These are phyloP conservation scores for Clamator glandarius DNA, from an alignment of 2,797 vertebrate genomes.

Conservation along the genomic window DNA sequence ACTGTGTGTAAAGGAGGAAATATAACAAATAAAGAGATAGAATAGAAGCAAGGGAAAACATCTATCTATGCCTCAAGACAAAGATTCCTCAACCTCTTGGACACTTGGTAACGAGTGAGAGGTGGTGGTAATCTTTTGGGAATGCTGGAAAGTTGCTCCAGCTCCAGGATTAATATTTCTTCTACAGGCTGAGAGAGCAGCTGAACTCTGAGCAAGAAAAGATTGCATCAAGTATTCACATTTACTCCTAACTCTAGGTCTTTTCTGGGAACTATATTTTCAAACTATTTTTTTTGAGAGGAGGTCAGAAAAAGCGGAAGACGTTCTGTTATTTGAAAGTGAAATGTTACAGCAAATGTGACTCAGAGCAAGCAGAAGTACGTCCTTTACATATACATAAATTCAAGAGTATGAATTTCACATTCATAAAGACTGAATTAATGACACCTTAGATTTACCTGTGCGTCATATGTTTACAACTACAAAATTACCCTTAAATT, in stretches of 20 bases:
- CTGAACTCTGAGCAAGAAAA: neutral
- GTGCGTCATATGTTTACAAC: conserved; percentile 29
- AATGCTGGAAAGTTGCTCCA: conserved; percentile 10
- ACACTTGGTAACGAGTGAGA: neutral
- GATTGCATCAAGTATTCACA: neutral
- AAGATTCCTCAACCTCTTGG: neutral
- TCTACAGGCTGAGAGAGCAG: neutral
- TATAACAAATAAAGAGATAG: neutral
- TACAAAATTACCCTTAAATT: conserved; percentile 25
- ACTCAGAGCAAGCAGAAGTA: conserved; percentile 7
- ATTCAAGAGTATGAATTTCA: conserved; percentile 13
- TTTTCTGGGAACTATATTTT: neutral
- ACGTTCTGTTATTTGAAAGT: neutral
- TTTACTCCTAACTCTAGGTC: conserved; percentile 6
- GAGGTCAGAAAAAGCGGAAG: neutral
- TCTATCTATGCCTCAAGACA: neutral
- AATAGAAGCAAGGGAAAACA: neutral
- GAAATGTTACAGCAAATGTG: neutral
- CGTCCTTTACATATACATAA: neutral
- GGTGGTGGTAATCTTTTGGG: neutral
- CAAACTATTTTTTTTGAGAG: no score
- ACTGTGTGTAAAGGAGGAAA: neutral
- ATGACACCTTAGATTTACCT: conserved; percentile 35
- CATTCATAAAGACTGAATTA: conserved; percentile 47
- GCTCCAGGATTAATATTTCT: neutral